Percentiles rank a stretch among this genome's conserved stretches.
Conservation (phyloP, 2,113 vertebrate genomes). For the Tinamus guttatus region DNA sequence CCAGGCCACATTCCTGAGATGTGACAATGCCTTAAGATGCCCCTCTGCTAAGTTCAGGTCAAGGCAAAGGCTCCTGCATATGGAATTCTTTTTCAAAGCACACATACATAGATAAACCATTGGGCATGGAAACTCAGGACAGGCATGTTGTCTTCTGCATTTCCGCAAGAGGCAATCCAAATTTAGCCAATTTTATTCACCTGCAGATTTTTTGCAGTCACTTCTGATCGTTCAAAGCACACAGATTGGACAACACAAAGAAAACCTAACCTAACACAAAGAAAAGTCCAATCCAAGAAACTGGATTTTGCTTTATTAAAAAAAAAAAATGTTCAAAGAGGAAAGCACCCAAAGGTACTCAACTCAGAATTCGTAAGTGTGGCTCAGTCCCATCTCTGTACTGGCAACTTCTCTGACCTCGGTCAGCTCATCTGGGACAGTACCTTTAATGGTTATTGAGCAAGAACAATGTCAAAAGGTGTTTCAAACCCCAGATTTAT, state of each 20-base stretch:
- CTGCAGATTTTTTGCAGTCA: not conserved
- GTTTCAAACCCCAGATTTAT: not conserved
- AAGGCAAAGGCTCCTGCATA: slow-evolving; percentile 59
- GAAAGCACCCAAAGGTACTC: not conserved
- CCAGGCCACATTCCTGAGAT: slow-evolving; percentile 73
- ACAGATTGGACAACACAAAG: too few species aligned
- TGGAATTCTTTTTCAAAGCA: slow-evolving; percentile 35
- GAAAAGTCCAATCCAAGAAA: not conserved
- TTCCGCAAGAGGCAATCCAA: not conserved
- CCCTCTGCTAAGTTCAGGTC: slow-evolving; percentile 71
- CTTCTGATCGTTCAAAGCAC: not conserved
- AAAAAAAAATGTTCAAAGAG: not conserved
- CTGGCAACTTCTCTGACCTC: not conserved
- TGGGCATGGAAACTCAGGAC: not conserved
- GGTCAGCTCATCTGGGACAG: not conserved
- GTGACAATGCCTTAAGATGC: slow-evolving; percentile 70
- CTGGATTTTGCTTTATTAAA: not conserved
- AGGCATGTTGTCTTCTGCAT: not conserved
- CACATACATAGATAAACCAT: not conserved
- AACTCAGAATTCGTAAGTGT: not conserved
- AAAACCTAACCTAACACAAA: not conserved
- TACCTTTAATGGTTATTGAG: not conserved
- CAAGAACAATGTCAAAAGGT: not conserved
- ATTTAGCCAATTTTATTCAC: not conserved
- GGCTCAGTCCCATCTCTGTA: not conserved